Conservation (phyloP, 2,888 invertebrate genomes). For the Drosophila cracens region DNA sequence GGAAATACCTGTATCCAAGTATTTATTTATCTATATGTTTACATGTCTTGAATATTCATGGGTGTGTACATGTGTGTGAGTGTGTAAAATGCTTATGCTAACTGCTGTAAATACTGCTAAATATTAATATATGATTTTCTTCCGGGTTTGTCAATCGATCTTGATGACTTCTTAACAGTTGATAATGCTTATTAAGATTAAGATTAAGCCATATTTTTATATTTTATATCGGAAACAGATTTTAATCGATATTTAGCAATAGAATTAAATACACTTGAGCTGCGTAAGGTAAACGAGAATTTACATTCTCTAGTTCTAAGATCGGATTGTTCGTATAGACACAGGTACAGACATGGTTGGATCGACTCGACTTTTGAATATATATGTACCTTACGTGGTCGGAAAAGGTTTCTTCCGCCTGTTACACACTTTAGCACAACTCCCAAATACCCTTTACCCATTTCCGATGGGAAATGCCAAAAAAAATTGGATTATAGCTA, state of each 20-base stretch:
- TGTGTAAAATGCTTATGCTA: not conserved
- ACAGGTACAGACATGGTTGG: too few species aligned
- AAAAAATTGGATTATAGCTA: not conserved
- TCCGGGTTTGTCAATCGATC: not conserved
- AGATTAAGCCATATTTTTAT: not conserved
- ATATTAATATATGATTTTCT: not conserved
- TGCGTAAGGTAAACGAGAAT: not conserved
- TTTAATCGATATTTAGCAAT: not conserved
- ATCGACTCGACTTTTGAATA: not conserved
- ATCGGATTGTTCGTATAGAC: not conserved
- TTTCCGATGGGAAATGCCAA: not conserved
- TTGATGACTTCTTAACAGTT: not conserved
- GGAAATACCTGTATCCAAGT: not conserved
- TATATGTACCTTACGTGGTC: too few species aligned
- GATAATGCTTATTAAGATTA: not conserved
- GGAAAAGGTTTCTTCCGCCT: not conserved
- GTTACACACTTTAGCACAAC: not conserved
- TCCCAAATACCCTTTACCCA: not conserved
- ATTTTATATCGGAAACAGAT: not conserved
- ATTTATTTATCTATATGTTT: not conserved
- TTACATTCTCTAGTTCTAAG: not conserved
- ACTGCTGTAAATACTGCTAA: not conserved
- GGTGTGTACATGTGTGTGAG: not conserved
- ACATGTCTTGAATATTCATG: not conserved
- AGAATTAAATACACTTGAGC: not conserved